Evolutionary conservation across 2,113 vertebrate species (phyloP), one percentile per base, ranked within the genome.

Genomic region (Lampris incognitus): DNA sequence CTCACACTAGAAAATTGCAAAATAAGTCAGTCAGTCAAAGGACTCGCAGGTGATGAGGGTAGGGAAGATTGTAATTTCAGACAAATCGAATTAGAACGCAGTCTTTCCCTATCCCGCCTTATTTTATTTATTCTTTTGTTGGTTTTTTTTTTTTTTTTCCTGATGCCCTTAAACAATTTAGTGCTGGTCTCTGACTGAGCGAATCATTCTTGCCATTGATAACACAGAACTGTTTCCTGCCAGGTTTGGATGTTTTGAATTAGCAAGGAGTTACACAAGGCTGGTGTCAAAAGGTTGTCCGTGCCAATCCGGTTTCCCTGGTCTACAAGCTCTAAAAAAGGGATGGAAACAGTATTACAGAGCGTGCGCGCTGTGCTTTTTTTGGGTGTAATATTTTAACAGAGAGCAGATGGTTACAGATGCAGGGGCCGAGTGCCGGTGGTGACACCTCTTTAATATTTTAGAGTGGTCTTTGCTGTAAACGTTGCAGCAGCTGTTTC

Each of bases 361-460:
- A 67, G 71, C 37, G 66, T 73, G 79, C 41, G 69, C 39, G 78
- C 40, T 78, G 72, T 66, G 82, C 70, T 85, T 86, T 87, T 91
- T 91, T 88, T 83, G 77, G 87, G 87, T 91, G 87, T 90, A 91
- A 92, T 91, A 91, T 91, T 83, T 93, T 94, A 94, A 93, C 94
- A 92, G 91, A 93, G 93, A 93, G 87, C 94, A 93, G 93, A 94
- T 94, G 93, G 91, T 84, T 88, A 84, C 92, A 89, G 92, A 92
- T 91, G 90, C 89, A 89, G 76, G 83, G 90, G 89, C 87, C 85
- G 86, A 86, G 80, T 52, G 88, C 76, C 77, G 85, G 80, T 84
- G 88, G 91, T 91, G 91, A 92, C 92, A 92, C 83, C 82, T 93
- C 91, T 94, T 95, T 94, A 95, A 95, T 95, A 94, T 94, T 94